These are phyloP conservation scores for Platerodrilus igneus DNA, from an alignment of 2,888 invertebrate species.

Conservation along the genomic window DNA sequence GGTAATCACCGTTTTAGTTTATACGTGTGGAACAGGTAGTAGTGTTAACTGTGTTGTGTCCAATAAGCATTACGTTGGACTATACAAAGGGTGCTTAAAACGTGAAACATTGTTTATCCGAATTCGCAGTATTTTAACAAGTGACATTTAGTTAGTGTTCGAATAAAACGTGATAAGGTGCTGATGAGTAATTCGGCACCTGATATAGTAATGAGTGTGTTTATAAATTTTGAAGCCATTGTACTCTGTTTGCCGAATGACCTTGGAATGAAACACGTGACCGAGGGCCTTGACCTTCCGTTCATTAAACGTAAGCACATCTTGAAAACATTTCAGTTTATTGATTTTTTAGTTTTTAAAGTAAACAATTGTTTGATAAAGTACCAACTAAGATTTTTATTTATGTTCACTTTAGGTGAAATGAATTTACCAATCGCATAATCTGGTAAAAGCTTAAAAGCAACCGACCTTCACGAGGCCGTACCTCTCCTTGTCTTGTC, in stretches of 20 bases:
- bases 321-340: slow-evolving; percentile 22
- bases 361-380: no score
- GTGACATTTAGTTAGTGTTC: slow-evolving; percentile 5
- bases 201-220: slow-evolving; percentile 18
- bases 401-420: no score
- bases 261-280: slow-evolving; percentile 56
- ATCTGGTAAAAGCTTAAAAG: no score
- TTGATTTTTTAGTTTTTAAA: no score
- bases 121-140: no score
- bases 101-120: no score
- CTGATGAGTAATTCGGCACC: neutral
- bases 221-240: slow-evolving; percentile 31
- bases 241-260: slow-evolving; percentile 41
- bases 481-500: no score
- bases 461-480: slow-evolving; percentile 34
- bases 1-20: slow-evolving; percentile 30
- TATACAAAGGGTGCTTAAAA: no score
- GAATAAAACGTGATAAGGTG: slow-evolving; percentile 21
- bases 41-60: no score
- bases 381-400: no score
- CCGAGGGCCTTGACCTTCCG: slow-evolving; percentile 55
- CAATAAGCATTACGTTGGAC: no score
- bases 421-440: no score
- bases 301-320: slow-evolving; percentile 26
- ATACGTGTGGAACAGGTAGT: slow-evolving; percentile 37